These are phyloP conservation scores for Chrysolina americana DNA, from an alignment of 2,888 invertebrate species.

Conservation along the genomic window DNA sequence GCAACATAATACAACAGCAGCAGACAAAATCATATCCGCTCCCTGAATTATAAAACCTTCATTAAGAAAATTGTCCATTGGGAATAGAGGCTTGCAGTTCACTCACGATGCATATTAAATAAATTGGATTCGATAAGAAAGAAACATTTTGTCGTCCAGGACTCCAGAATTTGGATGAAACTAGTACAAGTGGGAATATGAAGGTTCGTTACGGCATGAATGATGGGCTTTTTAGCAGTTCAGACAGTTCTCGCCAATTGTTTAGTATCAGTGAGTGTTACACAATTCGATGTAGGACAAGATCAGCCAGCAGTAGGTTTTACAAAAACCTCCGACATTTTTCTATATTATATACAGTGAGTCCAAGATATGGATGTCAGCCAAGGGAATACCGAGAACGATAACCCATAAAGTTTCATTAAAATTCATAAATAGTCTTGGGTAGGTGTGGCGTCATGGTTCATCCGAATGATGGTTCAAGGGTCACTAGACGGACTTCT, in stretches of 20 bases:
- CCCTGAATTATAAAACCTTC: conserved; percentile 51
- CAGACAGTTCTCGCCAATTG: neutral
- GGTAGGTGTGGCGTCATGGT: too few relatives aligned
- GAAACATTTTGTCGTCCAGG: conserved; percentile 18
- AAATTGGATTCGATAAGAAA: conserved; percentile 49
- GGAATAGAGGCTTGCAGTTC: conserved; percentile 36
- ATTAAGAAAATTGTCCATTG: conserved; percentile 50
- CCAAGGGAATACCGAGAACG: too few relatives aligned
- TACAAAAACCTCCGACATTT: neutral
- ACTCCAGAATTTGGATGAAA: conserved; percentile 27
- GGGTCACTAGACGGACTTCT: too few relatives aligned
- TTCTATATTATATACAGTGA: neutral
- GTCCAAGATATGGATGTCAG: neutral
- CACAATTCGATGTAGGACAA: neutral
- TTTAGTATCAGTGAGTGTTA: neutral
- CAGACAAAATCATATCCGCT: conserved; percentile 44
- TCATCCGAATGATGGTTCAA: too few relatives aligned
- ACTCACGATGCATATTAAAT: conserved; percentile 47
- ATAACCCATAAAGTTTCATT: too few relatives aligned
- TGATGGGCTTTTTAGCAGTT: conserved; percentile 53
- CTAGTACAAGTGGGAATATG: conserved; percentile 55
- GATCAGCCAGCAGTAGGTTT: too few relatives aligned
- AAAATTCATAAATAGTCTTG: too few relatives aligned
- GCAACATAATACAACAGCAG: conserved; percentile 30
- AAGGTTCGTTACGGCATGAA: conserved; percentile 57